These are phyloP conservation scores for Helicoverpa zea DNA, from an alignment of 1,140 invertebrate species.

Conservation along the genomic window DNA sequence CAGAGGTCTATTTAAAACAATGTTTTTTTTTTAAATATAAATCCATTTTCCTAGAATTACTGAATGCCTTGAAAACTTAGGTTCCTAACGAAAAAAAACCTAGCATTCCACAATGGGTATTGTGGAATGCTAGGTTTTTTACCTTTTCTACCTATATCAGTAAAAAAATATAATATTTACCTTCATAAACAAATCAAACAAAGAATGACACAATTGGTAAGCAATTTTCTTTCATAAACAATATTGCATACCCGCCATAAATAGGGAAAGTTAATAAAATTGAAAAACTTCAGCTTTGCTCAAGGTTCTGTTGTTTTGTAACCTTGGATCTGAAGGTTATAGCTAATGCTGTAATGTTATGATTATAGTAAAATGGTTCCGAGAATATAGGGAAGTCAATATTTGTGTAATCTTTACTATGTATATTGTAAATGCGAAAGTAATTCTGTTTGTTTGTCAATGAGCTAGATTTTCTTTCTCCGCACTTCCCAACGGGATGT, in stretches of 20 bases:
- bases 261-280: conserved; percentile 41
- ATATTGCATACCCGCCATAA: conserved; percentile 6
- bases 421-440: too few species aligned
- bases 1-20: too few species aligned
- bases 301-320: conserved; percentile 5
- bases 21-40: too few species aligned
- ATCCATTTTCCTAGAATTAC: too few species aligned
- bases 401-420: not conserved
- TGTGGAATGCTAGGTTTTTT: too few species aligned
- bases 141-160: not conserved
- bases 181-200: not conserved
- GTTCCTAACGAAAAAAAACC: too few species aligned
- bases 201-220: not conserved
- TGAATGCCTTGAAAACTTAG: too few species aligned
- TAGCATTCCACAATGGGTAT: too few species aligned
- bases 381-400: not conserved
- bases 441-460: too few species aligned
- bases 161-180: not conserved
- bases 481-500: too few species aligned
- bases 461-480: too few species aligned
- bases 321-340: conserved; percentile 2
- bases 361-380: conserved; percentile 17
- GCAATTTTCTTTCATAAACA: conserved; percentile 9
- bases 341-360: conserved; percentile 17
- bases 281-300: conserved; percentile 25